Conservation (phyloP, 2,888 invertebrate genomes). For the Andrena minutula region DNA sequence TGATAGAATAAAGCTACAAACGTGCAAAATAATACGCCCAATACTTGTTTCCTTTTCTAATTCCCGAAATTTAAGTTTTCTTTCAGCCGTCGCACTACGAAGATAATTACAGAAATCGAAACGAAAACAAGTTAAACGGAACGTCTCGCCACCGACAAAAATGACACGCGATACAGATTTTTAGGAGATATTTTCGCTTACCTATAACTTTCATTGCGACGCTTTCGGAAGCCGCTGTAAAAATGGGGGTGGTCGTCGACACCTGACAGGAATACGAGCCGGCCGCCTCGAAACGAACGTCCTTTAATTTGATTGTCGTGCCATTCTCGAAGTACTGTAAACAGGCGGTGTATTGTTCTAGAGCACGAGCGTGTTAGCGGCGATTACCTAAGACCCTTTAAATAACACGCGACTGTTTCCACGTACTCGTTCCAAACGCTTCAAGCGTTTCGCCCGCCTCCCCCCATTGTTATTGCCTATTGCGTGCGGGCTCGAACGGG, state of each 20-base stretch:
- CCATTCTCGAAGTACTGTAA: constrained; percentile 88
- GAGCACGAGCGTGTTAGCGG: neutral
- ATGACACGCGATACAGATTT: neutral
- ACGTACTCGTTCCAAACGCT: constrained; percentile 17
- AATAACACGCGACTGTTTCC: constrained; percentile 33
- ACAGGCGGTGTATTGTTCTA: constrained; percentile 20
- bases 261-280: constrained; percentile 94
- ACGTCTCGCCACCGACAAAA: neutral
- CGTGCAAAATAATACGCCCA: too few species aligned
- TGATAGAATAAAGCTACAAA: too few species aligned
- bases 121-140: neutral
- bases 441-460: constrained; percentile 4
- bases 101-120: neutral
- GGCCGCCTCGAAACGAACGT: constrained; percentile 91
- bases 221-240: constrained; percentile 91
- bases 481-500: constrained; percentile 48
- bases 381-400: constrained; percentile 25
- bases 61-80: too few species aligned
- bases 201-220: constrained; percentile 93
- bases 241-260: constrained; percentile 92
- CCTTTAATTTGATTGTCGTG: constrained; percentile 90
- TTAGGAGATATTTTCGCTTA: constrained; percentile 84
- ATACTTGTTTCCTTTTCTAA: too few species aligned
- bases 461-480: constrained; percentile 44
- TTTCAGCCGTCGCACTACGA: too few species aligned